Percentiles rank a stretch among this genome's conserved stretches.
Conservation (phyloP, 2,888 invertebrate genomes). For the Fabriciana adippe region DNA sequence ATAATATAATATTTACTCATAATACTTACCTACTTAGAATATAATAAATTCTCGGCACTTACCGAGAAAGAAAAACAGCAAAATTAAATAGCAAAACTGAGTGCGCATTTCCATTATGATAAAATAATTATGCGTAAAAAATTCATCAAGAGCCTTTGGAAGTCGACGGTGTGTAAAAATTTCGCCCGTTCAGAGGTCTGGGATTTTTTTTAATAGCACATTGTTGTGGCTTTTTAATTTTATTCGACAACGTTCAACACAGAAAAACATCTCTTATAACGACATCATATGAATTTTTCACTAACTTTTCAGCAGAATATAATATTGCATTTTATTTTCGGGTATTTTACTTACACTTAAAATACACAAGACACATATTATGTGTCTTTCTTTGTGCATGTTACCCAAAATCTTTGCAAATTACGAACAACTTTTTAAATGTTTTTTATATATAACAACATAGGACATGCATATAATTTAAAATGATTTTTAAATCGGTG, state of each 20-base stretch:
- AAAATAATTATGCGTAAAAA: constrained; percentile 16
- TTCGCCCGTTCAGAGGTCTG: neutral
- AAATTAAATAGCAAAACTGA: constrained; percentile 3
- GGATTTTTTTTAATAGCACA: constrained; percentile 16
- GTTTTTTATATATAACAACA: no score
- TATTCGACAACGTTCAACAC: neutral
- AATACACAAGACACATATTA: no score
- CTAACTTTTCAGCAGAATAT: no score
- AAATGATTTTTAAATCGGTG: no score
- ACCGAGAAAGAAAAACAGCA: neutral
- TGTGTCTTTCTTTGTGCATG: no score
- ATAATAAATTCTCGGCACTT: neutral
- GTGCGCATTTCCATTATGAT: constrained; percentile 4
- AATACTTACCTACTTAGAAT: neutral
- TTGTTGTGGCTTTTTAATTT: constrained; percentile 20
- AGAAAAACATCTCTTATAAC: constrained; percentile 12
- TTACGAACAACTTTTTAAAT: no score
- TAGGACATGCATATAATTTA: no score
- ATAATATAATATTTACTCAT: neutral
- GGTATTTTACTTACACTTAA: no score
- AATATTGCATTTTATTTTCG: no score
- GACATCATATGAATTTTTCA: no score
- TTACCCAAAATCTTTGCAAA: no score
- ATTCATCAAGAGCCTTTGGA: constrained; percentile 5
- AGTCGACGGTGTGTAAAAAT: constrained; percentile 16